phyloP scores from a whole-genome alignment of 2,888 invertebrate species.

The Patella depressa region DNA sequence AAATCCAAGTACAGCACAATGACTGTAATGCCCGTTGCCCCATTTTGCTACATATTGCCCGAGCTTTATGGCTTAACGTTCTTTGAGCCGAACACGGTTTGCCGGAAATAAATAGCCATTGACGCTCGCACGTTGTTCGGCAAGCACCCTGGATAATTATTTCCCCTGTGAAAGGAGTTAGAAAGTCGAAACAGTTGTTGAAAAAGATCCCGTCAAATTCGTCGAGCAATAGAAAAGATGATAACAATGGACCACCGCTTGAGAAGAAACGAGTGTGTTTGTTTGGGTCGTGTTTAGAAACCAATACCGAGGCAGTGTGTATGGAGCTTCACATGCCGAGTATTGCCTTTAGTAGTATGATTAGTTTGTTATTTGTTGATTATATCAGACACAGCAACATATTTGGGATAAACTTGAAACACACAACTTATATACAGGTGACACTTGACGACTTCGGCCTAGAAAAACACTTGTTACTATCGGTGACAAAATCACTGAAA shows the following conservation, averaged over 20 bases:
- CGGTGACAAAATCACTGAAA: too few relatives aligned
- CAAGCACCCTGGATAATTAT: constrained; percentile 4
- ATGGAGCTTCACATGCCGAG: too few relatives aligned
- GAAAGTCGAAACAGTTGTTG: constrained; percentile 10
- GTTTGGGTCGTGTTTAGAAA: neutral
- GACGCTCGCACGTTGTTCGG: constrained; percentile 24
- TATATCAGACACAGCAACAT: too few relatives aligned
- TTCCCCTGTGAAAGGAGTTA: constrained; percentile 9
- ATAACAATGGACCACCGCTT: neutral
- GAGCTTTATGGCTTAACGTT: constrained; percentile 28
- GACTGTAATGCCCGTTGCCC: constrained; percentile 15
- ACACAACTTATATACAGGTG: too few relatives aligned
- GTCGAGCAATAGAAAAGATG: neutral
- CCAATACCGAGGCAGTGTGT: too few relatives aligned
- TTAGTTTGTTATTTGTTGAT: too few relatives aligned
- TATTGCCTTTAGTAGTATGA: too few relatives aligned
- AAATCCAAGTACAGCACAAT: constrained; percentile 2
- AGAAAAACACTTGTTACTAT: too few relatives aligned
- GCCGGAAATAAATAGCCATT: constrained; percentile 30
- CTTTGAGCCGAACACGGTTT: constrained; percentile 16
- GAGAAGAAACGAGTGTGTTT: neutral
- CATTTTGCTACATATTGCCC: constrained; percentile 32
- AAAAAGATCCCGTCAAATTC: constrained; percentile 6
- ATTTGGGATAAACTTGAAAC: too few relatives aligned
- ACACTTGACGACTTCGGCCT: too few relatives aligned